A percentile compares a stretch with the other conserved stretches of the same genome.
These are phyloP conservation scores for Drosophila anomalipes DNA, from an alignment of 2,888 invertebrate species.

Conservation along the genomic window DNA sequence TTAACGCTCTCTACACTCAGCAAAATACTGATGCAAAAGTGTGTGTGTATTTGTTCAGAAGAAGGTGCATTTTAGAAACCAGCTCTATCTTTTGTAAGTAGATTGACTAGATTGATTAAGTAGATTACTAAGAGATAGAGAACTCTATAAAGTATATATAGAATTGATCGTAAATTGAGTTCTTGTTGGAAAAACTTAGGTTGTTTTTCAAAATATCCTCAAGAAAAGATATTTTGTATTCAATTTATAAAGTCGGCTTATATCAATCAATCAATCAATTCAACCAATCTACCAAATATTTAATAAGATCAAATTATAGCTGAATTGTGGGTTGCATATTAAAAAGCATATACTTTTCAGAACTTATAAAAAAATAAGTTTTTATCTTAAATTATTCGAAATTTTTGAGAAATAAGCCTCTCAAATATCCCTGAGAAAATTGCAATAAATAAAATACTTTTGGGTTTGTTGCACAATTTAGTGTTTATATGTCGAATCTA, in stretches of 20 bases:
- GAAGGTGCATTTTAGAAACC: background rate
- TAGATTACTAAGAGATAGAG: background rate
- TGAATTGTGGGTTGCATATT: background rate
- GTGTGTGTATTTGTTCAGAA: accelerated
- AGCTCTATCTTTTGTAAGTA: background rate
- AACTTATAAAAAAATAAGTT: background rate
- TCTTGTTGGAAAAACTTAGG: background rate
- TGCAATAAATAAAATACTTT: background rate
- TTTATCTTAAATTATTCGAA: background rate
- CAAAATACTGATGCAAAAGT: background rate
- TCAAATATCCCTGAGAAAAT: background rate
- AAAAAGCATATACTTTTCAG: background rate
- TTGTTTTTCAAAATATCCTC: background rate
- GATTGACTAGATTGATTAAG: too few species aligned
- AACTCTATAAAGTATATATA: background rate
- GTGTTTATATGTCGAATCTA: background rate
- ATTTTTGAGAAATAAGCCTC: background rate
- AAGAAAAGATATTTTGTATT: background rate
- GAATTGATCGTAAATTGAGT: background rate
- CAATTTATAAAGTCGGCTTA: background rate
- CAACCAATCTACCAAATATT: background rate
- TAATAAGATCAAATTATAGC: background rate
- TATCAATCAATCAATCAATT: background rate
- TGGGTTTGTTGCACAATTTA: background rate
- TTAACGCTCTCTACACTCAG: constrained; percentile 49